Conservation (phyloP, 1,140 invertebrate genomes). For the Conopomorpha cramerella region DNA sequence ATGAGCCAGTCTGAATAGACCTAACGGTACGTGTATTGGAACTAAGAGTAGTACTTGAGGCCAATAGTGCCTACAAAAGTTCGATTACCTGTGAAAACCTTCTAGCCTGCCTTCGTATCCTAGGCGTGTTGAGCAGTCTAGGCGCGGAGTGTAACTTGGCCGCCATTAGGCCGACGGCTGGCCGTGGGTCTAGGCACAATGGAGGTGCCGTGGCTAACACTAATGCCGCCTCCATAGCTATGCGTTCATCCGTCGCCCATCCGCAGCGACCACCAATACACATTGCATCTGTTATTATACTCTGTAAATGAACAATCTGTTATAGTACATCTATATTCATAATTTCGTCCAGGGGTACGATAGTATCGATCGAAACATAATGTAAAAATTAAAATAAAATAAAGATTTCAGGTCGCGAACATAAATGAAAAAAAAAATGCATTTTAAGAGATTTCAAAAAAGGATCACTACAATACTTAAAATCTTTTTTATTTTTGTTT, state of each 20-base stretch:
- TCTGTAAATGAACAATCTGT: constrained; percentile 51
- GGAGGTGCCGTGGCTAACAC: constrained; percentile 82
- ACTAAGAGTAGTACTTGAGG: too few relatives aligned
- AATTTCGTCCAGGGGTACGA: too few relatives aligned
- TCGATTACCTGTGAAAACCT: constrained; percentile 76
- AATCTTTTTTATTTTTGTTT: too few relatives aligned
- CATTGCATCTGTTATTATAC: constrained; percentile 75
- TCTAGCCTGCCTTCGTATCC: constrained; percentile 73
- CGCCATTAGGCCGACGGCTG: constrained; percentile 73
- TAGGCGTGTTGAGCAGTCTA: constrained; percentile 74
- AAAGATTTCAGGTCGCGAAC: not conserved
- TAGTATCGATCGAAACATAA: not conserved
- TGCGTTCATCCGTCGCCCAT: constrained; percentile 79
- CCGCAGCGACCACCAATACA: constrained; percentile 68
- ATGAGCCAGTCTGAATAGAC: too few relatives aligned
- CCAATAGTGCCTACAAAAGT: too few relatives aligned
- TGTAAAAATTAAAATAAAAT: constrained; percentile 1
- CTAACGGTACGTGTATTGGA: too few relatives aligned
- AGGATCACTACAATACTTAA: too few relatives aligned
- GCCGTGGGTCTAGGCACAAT: constrained; percentile 85
- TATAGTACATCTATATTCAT: not conserved
- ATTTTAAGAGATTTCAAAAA: too few relatives aligned
- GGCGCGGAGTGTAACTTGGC: constrained; percentile 76
- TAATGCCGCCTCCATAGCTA: constrained; percentile 80
- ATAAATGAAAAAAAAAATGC: constrained; percentile 1